phyloP scores from a whole-genome alignment of 2,888 invertebrate genomes.

The Chaetogeoica ovagalla region DNA sequence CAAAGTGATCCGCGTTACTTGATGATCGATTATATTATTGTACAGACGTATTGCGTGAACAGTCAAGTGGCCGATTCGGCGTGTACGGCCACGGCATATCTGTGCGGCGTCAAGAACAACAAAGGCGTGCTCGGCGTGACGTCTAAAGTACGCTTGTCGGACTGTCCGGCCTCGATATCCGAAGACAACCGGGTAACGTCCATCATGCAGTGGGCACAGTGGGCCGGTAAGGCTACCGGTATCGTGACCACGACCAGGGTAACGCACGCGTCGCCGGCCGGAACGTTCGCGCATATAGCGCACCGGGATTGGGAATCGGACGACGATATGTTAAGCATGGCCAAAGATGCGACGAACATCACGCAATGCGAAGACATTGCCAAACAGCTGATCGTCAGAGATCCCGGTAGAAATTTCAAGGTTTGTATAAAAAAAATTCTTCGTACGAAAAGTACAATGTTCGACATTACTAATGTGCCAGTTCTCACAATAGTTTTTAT shows the following conservation, averaged over 20 bases:
- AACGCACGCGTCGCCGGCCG: constrained; percentile 78
- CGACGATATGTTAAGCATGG: constrained; percentile 62
- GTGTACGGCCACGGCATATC: constrained; percentile 72
- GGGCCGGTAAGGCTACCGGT: constrained; percentile 63
- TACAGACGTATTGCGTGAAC: constrained; percentile 59
- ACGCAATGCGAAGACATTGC: constrained; percentile 72
- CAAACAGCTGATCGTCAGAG: constrained; percentile 68
- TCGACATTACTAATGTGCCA: too few species aligned
- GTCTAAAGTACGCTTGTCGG: constrained; percentile 59
- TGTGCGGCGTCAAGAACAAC: constrained; percentile 74
- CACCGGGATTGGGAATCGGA: constrained; percentile 76
- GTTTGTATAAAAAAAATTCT: constrained; percentile 61
- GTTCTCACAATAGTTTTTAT: too few species aligned
- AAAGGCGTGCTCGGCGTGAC: constrained; percentile 69
- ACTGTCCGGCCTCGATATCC: constrained; percentile 58
- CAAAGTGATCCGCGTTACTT: too few species aligned
- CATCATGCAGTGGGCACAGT: constrained; percentile 73
- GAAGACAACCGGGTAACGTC: constrained; percentile 67
- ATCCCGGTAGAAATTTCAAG: constrained; percentile 71
- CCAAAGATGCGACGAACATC: constrained; percentile 60
- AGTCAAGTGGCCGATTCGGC: constrained; percentile 76
- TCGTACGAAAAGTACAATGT: too few species aligned
- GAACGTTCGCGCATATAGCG: constrained; percentile 72
- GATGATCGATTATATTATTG: neutral
- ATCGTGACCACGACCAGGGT: constrained; percentile 75